A percentile compares a stretch with the other conserved stretches of the same genome.
These are phyloP conservation scores for Pocillopora grandis DNA, from an alignment of 92 coral and sea anemone genomes.

Conservation along the genomic window DNA sequence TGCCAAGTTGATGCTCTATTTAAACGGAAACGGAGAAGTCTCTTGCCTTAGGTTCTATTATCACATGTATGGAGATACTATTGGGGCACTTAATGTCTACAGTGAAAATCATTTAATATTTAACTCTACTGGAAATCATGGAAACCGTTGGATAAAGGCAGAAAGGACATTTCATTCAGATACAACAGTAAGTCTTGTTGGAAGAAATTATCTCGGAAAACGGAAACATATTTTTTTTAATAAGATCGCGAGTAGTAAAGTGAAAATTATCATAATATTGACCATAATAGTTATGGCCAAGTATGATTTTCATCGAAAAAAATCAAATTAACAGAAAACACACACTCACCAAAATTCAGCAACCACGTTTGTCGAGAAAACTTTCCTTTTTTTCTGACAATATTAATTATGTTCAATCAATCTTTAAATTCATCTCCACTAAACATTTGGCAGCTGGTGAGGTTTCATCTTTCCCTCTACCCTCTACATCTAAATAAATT, in stretches of 20 bases:
- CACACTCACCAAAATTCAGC: too few species aligned
- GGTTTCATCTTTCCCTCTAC: background rate
- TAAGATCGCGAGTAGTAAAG: background rate
- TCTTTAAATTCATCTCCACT: too few species aligned
- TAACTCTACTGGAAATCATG: background rate
- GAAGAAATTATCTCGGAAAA: background rate
- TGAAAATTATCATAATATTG: background rate
- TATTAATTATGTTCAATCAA: too few species aligned
- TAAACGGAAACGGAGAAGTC: background rate
- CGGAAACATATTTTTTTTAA: background rate
- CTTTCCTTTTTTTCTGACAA: too few species aligned
- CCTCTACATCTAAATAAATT: background rate
- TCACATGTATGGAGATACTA: conserved; percentile 30
- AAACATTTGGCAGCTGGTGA: background rate
- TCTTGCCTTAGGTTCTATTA: conserved; percentile 15
- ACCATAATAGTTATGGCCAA: background rate
- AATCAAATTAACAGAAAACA: too few species aligned
- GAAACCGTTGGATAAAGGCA: background rate
- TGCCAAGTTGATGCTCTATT: background rate
- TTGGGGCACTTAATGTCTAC: conserved; percentile 6
- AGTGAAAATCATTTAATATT: background rate
- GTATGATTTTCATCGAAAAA: too few species aligned
- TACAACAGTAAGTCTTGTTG: background rate
- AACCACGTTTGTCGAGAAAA: too few species aligned
- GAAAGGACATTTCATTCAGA: background rate